These are phyloP conservation scores for Anguilla pacifica DNA, from an alignment of 2,797 vertebrate genomes.

Conservation along the genomic window DNA sequence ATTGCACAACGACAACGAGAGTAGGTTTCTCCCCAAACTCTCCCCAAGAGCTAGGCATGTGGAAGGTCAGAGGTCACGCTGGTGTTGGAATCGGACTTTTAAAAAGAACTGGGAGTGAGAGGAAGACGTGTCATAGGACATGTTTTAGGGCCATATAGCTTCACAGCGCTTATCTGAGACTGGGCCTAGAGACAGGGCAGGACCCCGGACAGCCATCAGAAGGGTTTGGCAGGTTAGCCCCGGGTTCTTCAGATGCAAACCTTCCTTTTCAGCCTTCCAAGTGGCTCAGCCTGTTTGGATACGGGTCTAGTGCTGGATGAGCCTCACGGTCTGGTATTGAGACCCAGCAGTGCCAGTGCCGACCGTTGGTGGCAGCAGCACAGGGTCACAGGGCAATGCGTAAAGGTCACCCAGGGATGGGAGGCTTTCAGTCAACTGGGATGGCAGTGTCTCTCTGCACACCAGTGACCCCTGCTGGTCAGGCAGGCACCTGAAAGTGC, in stretches of 20 bases:
- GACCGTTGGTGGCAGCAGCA: neutral
- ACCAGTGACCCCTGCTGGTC: neutral
- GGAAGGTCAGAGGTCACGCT: neutral
- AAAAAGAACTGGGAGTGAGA: neutral
- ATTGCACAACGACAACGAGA: neutral
- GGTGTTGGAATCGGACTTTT: neutral
- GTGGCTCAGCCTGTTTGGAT: neutral
- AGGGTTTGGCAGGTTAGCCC: neutral
- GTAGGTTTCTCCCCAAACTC: neutral
- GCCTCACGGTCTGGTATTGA: neutral
- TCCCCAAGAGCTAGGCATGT: neutral
- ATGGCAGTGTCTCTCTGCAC: neutral
- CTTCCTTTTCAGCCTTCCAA: neutral
- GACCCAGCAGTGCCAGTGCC: neutral
- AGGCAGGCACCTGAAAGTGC: neutral
- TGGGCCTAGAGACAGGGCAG: neutral
- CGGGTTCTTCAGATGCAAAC: neutral
- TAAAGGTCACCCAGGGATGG: neutral
- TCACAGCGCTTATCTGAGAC: too few species aligned
- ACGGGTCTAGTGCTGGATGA: neutral
- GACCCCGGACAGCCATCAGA: neutral
- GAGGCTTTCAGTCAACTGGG: neutral
- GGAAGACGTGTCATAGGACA: neutral
- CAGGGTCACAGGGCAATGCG: neutral
- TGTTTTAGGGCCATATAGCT: neutral